Conservation (phyloP, 2,888 invertebrate species). For the Cantharis rufa region DNA sequence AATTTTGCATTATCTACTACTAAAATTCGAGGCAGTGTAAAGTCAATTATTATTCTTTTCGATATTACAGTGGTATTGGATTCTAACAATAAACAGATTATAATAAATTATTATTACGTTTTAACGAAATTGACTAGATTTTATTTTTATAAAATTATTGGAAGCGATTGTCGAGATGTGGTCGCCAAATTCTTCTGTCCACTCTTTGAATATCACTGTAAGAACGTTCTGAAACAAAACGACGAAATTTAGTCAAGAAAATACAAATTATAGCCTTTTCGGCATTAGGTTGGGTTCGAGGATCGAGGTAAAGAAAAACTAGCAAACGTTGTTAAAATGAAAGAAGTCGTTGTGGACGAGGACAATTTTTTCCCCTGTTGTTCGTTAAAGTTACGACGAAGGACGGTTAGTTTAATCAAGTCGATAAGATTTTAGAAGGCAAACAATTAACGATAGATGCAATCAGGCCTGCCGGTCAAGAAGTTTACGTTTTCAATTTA, state of each 20-base stretch:
- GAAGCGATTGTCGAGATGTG: conserved; percentile 31
- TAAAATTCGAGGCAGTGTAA: background rate
- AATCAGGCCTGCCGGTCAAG: background rate
- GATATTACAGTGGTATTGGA: background rate
- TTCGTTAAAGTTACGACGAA: background rate
- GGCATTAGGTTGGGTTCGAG: too few relatives aligned
- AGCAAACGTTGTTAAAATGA: background rate
- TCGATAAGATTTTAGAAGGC: background rate
- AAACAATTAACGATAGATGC: background rate
- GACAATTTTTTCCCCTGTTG: background rate
- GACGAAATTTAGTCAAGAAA: background rate
- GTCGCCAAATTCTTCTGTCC: conserved; percentile 48
- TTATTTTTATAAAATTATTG: conserved; percentile 10
- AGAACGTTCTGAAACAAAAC: conserved; percentile 59
- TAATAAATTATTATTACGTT: background rate
- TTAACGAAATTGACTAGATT: conserved; percentile 22
- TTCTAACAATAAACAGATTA: background rate
- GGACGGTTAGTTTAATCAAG: background rate
- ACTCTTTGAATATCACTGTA: conserved; percentile 63
- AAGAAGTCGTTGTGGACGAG: background rate
- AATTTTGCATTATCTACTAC: background rate
- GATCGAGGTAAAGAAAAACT: too few relatives aligned
- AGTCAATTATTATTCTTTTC: background rate
- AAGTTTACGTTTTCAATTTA: background rate
- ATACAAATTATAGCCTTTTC: too few relatives aligned